Evolutionary conservation across 30 jellyfish, hydroid and myxozoan species (phyloP), one percentile per base, ranked within the genome.

Genomic region (Pelagia noctiluca): DNA sequence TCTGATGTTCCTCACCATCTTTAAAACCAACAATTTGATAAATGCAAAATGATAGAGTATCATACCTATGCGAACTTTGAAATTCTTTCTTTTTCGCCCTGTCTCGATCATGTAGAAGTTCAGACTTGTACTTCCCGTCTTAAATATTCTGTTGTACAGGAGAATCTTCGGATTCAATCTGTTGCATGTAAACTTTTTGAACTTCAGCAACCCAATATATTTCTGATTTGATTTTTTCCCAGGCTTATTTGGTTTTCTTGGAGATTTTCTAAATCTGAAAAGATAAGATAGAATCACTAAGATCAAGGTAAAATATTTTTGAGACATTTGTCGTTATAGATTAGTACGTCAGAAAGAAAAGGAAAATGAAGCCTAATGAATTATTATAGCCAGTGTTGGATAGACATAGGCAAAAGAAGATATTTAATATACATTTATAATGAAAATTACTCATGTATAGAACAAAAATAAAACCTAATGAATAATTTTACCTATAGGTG

Each of bases 51-150:
- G n/a, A n/a, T n/a, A n/a, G n/a, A n/a, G 7, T 18, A 29, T 24
- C 67, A 5, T 85, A 85, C 95, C 95, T 22, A 85, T 85, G 33
- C 79, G 69, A 33, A 85, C 18, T 31, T 50, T 35, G 37, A 68
- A 74, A 50, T 50, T 37, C 36, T 37, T 34, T 13, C 75, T 50
- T 23, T 33, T 37, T 24, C n/a, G n/a, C n/a, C 91, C 47, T n/a
- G 50, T 85, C 3, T 84, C 78, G 23, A 29, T 35, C n/a, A 91
- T 48, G 74, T 79, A 76, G 31, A 49, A 18, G 34, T 80, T 84
- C 50, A 91, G 35, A 46, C 96, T 91, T 25, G 98, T 76, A 57
- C 98, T 91, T 34, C 96, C 98, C 0, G 98, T 91, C 37, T 91
- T 91, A 65, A 91, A 91, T 30, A 91, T 91, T 33, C 98, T 78